Conservation (phyloP, 2,797 vertebrate genomes). For the Spheniscus humboldti region DNA sequence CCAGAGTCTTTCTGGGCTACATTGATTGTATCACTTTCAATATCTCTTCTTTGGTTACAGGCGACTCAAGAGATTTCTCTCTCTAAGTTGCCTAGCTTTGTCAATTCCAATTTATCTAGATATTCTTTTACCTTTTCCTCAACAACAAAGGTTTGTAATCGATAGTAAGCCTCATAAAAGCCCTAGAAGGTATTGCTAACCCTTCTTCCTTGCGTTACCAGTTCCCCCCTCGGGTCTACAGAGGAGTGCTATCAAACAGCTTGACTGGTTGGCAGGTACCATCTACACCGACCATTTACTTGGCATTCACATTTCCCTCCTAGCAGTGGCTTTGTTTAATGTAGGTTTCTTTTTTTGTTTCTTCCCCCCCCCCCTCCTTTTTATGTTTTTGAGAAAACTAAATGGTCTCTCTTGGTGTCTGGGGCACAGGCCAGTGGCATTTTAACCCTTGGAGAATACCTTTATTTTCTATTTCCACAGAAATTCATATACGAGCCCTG, state of each 20-base stretch:
- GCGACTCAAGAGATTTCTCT: conserved; percentile 58
- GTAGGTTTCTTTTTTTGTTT: background rate
- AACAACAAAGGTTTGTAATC: conserved; percentile 63
- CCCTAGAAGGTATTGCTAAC: conserved; percentile 40
- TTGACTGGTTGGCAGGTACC: background rate
- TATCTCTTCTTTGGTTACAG: conserved; percentile 72
- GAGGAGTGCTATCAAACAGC: background rate
- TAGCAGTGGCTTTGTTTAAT: background rate
- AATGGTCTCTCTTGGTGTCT: background rate
- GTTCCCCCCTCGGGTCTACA: background rate
- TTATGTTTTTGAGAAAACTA: background rate
- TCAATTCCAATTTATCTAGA: conserved; percentile 76
- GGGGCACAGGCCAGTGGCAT: background rate
- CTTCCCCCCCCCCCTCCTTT: fast-evolving
- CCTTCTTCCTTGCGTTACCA: background rate
- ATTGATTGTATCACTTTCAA: conserved; percentile 71
- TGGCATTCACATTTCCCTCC: background rate
- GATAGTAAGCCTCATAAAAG: conserved; percentile 42
- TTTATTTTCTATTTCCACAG: background rate
- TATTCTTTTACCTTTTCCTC: conserved; percentile 70
- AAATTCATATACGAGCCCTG: background rate
- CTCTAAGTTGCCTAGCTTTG: conserved; percentile 69
- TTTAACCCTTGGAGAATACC: background rate
- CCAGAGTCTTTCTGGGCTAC: background rate
- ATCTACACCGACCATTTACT: conserved; percentile 2